phyloP scores from a whole-genome alignment of 2,797 vertebrate species.

The Danio tinwini region DNA sequence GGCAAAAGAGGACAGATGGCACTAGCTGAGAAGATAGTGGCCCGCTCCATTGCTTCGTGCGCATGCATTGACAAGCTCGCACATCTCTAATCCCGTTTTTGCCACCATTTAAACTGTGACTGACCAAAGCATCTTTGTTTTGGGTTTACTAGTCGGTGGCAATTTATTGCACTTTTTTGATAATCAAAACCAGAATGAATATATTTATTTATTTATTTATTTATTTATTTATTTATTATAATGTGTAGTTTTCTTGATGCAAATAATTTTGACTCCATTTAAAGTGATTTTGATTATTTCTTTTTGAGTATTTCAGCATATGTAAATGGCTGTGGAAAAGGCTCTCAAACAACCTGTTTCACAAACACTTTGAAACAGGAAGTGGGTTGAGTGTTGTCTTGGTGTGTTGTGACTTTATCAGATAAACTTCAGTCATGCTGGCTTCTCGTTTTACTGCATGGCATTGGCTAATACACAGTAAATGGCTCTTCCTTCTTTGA shows the following conservation, averaged over 20 bases:
- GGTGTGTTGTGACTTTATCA: constrained; percentile 20
- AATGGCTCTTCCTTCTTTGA: neutral
- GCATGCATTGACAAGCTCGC: neutral
- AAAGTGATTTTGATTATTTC: neutral
- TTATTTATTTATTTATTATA: neutral
- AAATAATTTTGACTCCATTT: neutral
- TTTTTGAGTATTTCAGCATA: constrained; percentile 4
- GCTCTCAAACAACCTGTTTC: neutral
- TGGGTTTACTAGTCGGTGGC: constrained; percentile 5
- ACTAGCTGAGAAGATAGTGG: constrained; percentile 57
- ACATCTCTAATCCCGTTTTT: constrained; percentile 35
- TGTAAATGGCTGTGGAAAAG: neutral
- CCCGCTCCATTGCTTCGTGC: constrained; percentile 49
- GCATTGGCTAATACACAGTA: neutral
- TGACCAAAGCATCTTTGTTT: constrained; percentile 20
- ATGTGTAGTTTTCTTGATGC: neutral
- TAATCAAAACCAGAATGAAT: neutral
- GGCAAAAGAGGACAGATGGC: constrained; percentile 74
- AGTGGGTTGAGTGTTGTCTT: constrained; percentile 31
- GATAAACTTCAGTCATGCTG: constrained; percentile 13
- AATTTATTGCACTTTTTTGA: constrained; percentile 21
- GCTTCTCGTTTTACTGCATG: constrained; percentile 13
- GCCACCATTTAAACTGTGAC: constrained; percentile 25
- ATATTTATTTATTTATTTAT: neutral
- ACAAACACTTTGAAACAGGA: constrained; percentile 37